A percentile compares a stretch with the other conserved stretches of the same genome.
Evolutionary conservation across 2,797 vertebrate genomes (phyloP).

Genomic region (Lepilemur ruficaudatus): DNA sequence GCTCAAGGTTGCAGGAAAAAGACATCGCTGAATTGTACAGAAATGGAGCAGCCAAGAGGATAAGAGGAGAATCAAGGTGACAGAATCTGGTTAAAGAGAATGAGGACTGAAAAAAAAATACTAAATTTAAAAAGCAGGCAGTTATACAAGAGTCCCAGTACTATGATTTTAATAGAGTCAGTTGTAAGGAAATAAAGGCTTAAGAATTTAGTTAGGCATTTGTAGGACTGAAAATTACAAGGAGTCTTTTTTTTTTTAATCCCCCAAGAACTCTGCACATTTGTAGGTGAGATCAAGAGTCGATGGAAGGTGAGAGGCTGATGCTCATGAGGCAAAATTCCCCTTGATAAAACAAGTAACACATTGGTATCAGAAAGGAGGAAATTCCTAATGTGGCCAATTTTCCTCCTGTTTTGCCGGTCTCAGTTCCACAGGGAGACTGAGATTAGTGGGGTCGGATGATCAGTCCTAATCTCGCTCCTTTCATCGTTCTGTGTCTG

Average conservation of each 20-base stretch:
- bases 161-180: neutral
- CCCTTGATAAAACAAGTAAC: neutral
- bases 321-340: neutral
- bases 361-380: neutral
- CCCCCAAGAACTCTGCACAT: neutral
- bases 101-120: neutral
- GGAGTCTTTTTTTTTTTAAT: neutral
- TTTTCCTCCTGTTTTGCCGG: neutral
- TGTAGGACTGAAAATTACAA: neutral
- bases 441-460: neutral
- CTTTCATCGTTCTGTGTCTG: neutral
- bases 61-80: neutral
- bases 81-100: neutral
- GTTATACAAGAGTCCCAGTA: neutral
- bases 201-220: slow-evolving; percentile 3
- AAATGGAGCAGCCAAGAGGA: neutral
- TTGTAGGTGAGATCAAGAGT: neutral
- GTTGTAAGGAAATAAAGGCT: neutral
- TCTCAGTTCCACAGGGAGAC: neutral
- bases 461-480: neutral
- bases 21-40: neutral
- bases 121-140: neutral
- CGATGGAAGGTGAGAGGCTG: neutral
- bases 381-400: neutral
- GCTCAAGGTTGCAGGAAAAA: neutral